These are phyloP conservation scores for Drosophila truncata DNA, from an alignment of 1,140 invertebrate genomes.

Conservation along the genomic window DNA sequence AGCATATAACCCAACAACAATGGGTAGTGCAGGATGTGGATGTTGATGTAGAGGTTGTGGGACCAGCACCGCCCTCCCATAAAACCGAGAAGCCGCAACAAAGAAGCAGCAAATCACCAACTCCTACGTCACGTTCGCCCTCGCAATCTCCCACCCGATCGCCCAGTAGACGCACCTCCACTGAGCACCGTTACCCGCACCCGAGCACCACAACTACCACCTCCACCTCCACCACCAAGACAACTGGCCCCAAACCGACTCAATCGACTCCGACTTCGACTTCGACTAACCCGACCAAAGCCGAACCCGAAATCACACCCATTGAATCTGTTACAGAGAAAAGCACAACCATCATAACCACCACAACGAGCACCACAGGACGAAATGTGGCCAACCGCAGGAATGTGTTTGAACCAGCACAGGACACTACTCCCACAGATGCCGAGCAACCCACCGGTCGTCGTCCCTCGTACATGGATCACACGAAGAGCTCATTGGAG, in stretches of 20 bases:
- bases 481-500: slow-evolving; percentile 81
- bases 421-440: slow-evolving; percentile 2
- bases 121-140: slow-evolving; percentile 12
- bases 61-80: slow-evolving; percentile 26
- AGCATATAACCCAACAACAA: slow-evolving; percentile 61
- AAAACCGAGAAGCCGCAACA: slow-evolving; percentile 2
- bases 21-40: slow-evolving; percentile 69
- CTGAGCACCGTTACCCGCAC: slow-evolving; percentile 61
- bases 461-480: slow-evolving; percentile 84
- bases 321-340: slow-evolving; percentile 77
- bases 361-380: slow-evolving; percentile 22
- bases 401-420: slow-evolving; percentile 67
- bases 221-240: slow-evolving; percentile 43
- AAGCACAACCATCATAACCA: slow-evolving; percentile 1
- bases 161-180: slow-evolving; percentile 50
- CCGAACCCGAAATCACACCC: slow-evolving; percentile 62
- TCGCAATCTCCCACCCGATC: slow-evolving; percentile 41
- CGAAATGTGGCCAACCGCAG: slow-evolving; percentile 71
- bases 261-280: slow-evolving; percentile 34
- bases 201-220: slow-evolving; percentile 51
- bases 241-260: slow-evolving; percentile 28
- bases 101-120: slow-evolving; percentile 10
- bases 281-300: slow-evolving; percentile 28
- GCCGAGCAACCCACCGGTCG: slow-evolving; percentile 26
- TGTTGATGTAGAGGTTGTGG: slow-evolving; percentile 58